Conservation (phyloP, 2,113 vertebrate species). For the Oplegnathus fasciatus region DNA sequence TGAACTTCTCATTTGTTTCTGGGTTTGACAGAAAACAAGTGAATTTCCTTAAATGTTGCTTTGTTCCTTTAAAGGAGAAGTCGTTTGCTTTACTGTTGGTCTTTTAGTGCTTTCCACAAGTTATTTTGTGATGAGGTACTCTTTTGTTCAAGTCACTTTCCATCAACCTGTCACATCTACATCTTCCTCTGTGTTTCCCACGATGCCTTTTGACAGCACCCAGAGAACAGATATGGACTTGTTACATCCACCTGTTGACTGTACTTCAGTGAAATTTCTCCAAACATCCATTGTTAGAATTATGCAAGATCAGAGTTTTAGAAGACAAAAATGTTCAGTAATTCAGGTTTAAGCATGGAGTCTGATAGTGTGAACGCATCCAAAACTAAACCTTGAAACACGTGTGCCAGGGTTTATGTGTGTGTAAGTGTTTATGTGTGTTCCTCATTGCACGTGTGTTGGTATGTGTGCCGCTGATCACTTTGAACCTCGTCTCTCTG, state of each 20-base stretch:
- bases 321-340: background rate
- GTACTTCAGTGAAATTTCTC: background rate
- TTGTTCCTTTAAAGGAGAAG: background rate
- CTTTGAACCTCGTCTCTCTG: slow-evolving; percentile 70
- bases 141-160: background rate
- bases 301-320: background rate
- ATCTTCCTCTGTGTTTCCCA: background rate
- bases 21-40: background rate
- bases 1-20: background rate
- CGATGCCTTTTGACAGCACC: background rate
- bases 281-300: background rate
- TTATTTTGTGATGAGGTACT: background rate
- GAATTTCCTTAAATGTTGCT: background rate
- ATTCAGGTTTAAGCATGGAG: background rate
- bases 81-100: background rate
- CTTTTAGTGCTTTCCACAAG: background rate
- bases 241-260: slow-evolving; percentile 14
- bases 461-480: slow-evolving; percentile 39
- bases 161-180: background rate
- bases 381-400: background rate
- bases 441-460: slow-evolving; percentile 26
- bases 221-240: background rate
- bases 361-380: background rate
- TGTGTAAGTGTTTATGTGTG: slow-evolving; percentile 21
- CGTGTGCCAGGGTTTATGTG: background rate